Conservation (phyloP, 92 coral and sea anemone species). For the Epizoanthus stellaris region DNA sequence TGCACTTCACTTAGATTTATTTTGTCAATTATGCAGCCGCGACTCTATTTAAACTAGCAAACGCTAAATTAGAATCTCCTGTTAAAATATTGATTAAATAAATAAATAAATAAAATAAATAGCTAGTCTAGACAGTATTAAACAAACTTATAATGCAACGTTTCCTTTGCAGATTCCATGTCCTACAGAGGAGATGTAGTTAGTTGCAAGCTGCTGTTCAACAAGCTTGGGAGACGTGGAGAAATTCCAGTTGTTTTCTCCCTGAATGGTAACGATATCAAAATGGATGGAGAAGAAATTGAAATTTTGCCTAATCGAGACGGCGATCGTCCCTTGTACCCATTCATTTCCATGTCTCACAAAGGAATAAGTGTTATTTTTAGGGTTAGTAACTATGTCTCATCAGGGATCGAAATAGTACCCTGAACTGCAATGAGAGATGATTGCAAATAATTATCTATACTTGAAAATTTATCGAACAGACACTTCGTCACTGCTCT, state of each 20-base stretch:
- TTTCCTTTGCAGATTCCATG: conserved; percentile 35
- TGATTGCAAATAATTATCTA: no score
- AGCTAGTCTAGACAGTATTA: no score
- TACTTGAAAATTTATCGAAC: not conserved
- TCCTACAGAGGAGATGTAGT: conserved; percentile 30
- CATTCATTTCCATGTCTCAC: conserved; percentile 7
- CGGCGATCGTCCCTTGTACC: not conserved
- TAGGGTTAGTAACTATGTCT: not conserved
- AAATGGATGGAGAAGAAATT: not conserved
- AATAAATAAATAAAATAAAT: no score
- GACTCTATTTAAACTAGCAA: no score
- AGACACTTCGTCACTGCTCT: no score
- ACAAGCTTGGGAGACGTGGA: not conserved
- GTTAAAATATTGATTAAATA: no score
- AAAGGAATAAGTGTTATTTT: conserved; percentile 25
- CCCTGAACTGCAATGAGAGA: no score
- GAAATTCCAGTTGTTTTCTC: conserved; percentile 36
- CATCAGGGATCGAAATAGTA: not conserved
- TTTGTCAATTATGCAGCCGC: no score
- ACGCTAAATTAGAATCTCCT: no score
- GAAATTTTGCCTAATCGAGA: not conserved
- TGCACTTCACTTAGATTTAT: no score
- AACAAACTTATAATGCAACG: no score
- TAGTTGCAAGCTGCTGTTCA: conserved; percentile 13
- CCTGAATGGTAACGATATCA: conserved; percentile 13